Percentiles rank a stretch among this genome's conserved stretches.
Conservation (phyloP, 2,113 vertebrate species). For the Egretta garzetta region DNA sequence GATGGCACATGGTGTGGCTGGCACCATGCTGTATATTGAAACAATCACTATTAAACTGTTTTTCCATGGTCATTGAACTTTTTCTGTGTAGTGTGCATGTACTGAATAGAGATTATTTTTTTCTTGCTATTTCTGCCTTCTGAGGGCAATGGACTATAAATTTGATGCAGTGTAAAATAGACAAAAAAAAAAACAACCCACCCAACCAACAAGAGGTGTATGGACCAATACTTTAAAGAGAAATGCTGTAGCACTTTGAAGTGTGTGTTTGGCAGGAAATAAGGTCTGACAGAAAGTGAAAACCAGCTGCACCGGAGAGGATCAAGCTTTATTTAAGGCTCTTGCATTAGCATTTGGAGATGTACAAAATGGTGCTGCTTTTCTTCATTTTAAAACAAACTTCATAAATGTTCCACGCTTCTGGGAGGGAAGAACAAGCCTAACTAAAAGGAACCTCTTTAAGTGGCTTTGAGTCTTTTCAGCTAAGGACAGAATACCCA, state of each 20-base stretch:
- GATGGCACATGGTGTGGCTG: neutral
- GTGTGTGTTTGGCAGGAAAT: constrained; percentile 62
- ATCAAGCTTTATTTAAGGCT: constrained; percentile 8
- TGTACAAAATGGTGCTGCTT: neutral
- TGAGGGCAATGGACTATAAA: neutral
- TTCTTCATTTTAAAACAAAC: neutral
- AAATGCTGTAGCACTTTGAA: constrained; percentile 58
- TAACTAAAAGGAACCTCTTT: neutral
- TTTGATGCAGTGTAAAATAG: neutral
- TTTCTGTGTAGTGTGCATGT: neutral
- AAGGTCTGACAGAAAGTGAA: constrained; percentile 49
- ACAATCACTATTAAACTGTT: neutral
- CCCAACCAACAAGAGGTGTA: neutral
- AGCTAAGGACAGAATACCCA: neutral
- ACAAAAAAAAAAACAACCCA: neutral
- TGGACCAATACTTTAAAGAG: neutral
- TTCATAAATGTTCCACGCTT: neutral
- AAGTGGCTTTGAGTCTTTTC: neutral
- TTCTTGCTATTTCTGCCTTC: neutral
- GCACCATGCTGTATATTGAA: neutral
- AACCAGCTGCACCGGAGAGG: constrained; percentile 36
- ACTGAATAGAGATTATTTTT: neutral
- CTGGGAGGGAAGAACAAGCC: neutral
- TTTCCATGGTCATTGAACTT: neutral
- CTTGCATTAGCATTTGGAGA: neutral